A percentile compares a stretch with the other conserved stretches of the same genome.
Conservation (phyloP, 2,888 invertebrate species). For the Lasioglossum marginatum region DNA sequence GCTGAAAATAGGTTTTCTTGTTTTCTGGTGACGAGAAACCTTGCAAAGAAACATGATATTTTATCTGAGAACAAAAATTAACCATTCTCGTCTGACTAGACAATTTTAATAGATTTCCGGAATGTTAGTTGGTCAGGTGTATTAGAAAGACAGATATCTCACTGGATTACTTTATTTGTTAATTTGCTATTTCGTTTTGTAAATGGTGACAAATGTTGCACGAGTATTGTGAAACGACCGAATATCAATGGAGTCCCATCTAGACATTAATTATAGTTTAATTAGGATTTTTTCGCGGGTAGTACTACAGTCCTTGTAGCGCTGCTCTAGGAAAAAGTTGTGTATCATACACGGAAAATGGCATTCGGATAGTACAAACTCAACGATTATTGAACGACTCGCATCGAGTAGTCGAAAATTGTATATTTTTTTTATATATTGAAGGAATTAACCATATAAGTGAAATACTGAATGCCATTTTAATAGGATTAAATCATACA, state of each 20-base stretch:
- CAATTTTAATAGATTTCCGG: background rate
- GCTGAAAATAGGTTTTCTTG: slow-evolving; percentile 18
- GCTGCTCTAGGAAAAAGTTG: slow-evolving; percentile 70
- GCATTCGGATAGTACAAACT: slow-evolving; percentile 85
- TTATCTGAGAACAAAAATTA: background rate
- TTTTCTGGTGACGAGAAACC: slow-evolving; percentile 23
- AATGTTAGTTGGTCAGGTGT: background rate
- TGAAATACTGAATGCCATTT: slow-evolving; percentile 84
- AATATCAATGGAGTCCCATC: slow-evolving; percentile 71
- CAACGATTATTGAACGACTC: slow-evolving; percentile 80
- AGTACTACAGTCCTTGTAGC: slow-evolving; percentile 75
- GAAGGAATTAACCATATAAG: slow-evolving; percentile 82
- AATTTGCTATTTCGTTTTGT: slow-evolving; percentile 29
- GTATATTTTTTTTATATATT: slow-evolving; percentile 84
- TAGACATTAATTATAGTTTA: slow-evolving; percentile 82
- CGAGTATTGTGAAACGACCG: slow-evolving; percentile 69
- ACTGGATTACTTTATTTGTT: slow-evolving; percentile 35
- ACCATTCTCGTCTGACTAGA: background rate
- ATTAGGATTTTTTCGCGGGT: slow-evolving; percentile 78
- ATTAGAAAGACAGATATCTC: slow-evolving; percentile 6
- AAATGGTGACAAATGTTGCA: slow-evolving; percentile 50
- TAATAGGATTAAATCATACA: slow-evolving; percentile 77
- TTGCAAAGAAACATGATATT: slow-evolving; percentile 13
- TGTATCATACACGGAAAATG: slow-evolving; percentile 82
- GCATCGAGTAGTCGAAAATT: slow-evolving; percentile 83